These are phyloP conservation scores for Psittacara wagleri DNA, from an alignment of 2,113 vertebrate genomes.

Conservation along the genomic window DNA sequence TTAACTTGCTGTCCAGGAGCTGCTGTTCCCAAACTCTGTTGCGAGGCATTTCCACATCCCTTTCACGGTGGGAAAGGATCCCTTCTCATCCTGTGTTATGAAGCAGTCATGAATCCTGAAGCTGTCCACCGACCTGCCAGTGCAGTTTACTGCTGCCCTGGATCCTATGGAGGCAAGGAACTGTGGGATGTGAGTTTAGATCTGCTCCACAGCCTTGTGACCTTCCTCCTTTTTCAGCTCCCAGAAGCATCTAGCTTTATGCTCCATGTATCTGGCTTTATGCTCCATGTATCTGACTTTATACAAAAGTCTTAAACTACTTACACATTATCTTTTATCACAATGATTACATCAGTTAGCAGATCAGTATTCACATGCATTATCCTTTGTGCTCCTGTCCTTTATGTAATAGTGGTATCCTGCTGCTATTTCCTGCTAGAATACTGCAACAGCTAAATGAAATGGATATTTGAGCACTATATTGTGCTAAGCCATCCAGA, in stretches of 20 bases:
- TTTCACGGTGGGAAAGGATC: not conserved
- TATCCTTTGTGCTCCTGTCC: not conserved
- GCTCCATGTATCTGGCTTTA: not conserved
- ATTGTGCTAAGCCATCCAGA: slow-evolving; percentile 12
- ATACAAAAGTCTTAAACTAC: not conserved
- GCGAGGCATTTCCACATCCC: not conserved
- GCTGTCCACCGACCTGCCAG: not conserved
- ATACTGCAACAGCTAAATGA: not conserved
- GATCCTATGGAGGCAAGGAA: not conserved
- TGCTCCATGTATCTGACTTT: not conserved
- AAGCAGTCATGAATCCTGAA: not conserved
- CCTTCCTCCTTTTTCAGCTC: not conserved
- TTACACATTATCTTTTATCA: not conserved
- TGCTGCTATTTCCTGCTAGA: not conserved
- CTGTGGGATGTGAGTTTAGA: not conserved
- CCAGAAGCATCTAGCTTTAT: not conserved
- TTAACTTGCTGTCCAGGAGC: not conserved
- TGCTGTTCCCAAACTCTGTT: not conserved
- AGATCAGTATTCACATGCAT: not conserved
- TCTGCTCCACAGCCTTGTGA: not conserved
- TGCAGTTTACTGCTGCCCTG: not conserved
- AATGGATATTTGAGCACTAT: not conserved
- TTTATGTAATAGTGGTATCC: not conserved
- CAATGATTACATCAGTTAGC: not conserved
- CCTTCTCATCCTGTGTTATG: not conserved